A percentile compares a stretch with the other conserved stretches of the same genome.
Conservation (phyloP, 2,888 invertebrate genomes). For the Alsophila aescularia region DNA sequence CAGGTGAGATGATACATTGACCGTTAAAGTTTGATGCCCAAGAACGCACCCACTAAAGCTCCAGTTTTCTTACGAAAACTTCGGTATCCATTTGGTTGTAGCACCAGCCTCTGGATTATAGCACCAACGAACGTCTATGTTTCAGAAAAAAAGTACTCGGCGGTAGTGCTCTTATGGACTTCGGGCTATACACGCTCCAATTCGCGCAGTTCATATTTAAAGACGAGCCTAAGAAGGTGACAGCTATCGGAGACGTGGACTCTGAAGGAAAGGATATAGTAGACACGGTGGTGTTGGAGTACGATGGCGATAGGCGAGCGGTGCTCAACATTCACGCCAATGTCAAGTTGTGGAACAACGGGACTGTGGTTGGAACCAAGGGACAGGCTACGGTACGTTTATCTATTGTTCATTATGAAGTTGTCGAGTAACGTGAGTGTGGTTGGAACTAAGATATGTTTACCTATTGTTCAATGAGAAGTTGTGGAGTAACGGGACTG, state of each 20-base stretch:
- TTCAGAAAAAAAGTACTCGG: conserved; percentile 88
- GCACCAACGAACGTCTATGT: too few species aligned
- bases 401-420: too few species aligned
- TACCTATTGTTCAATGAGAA: too few species aligned
- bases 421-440: too few species aligned
- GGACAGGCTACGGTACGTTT: conserved; percentile 86
- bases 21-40: too few species aligned
- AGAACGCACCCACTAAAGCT: background rate
- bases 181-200: conserved; percentile 91
- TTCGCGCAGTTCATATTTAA: conserved; percentile 88
- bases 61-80: too few species aligned
- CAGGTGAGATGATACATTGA: conserved; percentile 52
- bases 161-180: conserved; percentile 90
- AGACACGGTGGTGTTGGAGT: conserved; percentile 86
- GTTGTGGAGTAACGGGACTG: too few species aligned
- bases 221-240: conserved; percentile 88
- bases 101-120: too few species aligned
- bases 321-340: conserved; percentile 81
- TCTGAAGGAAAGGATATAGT: conserved; percentile 88
- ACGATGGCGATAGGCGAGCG: conserved; percentile 85
- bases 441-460: too few species aligned
- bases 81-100: too few species aligned
- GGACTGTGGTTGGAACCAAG: conserved; percentile 86
- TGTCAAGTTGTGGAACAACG: conserved; percentile 84
- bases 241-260: conserved; percentile 88